These are phyloP conservation scores for Campylomormyrus tamandua DNA, from an alignment of 2,113 vertebrate genomes.

Conservation along the genomic window DNA sequence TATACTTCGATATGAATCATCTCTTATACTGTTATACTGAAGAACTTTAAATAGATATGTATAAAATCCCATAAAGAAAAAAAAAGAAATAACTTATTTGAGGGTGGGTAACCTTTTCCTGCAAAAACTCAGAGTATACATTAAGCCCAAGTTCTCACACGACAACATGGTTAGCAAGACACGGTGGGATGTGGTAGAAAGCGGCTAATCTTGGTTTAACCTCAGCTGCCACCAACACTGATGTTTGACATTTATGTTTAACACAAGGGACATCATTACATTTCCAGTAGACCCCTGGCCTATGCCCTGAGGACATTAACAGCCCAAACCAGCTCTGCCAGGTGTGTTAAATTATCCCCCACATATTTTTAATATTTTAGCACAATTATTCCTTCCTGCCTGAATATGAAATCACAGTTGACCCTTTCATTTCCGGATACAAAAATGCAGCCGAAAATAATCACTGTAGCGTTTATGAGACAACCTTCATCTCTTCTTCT, in stretches of 20 bases:
- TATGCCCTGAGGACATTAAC: slow-evolving; percentile 4
- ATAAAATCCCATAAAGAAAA: neutral
- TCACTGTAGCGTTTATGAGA: neutral
- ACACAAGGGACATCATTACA: slow-evolving; percentile 14
- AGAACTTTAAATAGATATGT: neutral
- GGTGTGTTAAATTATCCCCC: slow-evolving; percentile 4
- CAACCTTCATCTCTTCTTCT: neutral
- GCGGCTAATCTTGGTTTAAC: neutral
- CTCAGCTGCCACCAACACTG: slow-evolving; percentile 3
- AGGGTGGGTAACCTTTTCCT: neutral
- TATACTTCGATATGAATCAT: slow-evolving; percentile 1
- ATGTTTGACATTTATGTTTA: slow-evolving; percentile 11
- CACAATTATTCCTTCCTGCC: neutral
- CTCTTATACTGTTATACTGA: neutral
- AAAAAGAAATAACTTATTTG: neutral
- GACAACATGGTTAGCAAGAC: neutral
- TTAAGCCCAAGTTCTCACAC: neutral
- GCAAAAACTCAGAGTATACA: neutral
- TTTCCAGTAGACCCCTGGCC: neutral
- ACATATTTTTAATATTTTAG: slow-evolving; percentile 12
- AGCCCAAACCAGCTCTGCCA: neutral
- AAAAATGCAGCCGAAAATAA: neutral
- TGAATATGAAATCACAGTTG: neutral
- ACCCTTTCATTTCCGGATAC: neutral
- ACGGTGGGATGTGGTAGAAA: neutral